phyloP scores from a whole-genome alignment of 2,113 vertebrate genomes.

The Apistogramma diplotaenia region DNA sequence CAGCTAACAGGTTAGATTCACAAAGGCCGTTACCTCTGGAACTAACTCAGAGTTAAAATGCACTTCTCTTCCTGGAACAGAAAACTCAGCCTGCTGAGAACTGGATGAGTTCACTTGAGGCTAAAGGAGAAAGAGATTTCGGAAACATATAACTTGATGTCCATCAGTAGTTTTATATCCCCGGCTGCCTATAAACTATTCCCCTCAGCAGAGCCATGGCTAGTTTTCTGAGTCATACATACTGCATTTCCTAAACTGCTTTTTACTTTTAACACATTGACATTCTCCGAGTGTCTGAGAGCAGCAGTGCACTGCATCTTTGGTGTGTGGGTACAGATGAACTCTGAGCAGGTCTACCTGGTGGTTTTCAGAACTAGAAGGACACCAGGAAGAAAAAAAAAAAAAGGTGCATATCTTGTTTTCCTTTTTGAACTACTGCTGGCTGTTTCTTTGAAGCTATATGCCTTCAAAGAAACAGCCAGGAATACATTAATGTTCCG shows the following conservation, averaged over 20 bases:
- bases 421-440: neutral
- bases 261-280: constrained; percentile 3
- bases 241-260: constrained; percentile 1
- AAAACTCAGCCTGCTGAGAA: constrained; percentile 3
- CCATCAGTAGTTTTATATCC: constrained; percentile 10
- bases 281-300: constrained; percentile 7
- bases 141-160: neutral
- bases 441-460: constrained; percentile 6
- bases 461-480: neutral
- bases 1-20: neutral
- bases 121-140: neutral
- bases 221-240: neutral
- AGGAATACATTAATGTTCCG: neutral
- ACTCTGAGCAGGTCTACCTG: neutral
- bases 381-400: neutral
- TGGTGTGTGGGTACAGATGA: neutral
- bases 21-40: neutral
- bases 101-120: neutral
- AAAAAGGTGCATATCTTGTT: neutral
- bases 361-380: neutral
- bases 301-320: neutral
- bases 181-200: constrained; percentile 4
- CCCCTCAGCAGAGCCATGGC: neutral
- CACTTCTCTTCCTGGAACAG: neutral
- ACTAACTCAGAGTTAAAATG: neutral